A percentile compares a stretch with the other conserved stretches of the same genome.
Evolutionary conservation across 2,113 vertebrate genomes (phyloP).

Genomic region (Neogale vison): DNA sequence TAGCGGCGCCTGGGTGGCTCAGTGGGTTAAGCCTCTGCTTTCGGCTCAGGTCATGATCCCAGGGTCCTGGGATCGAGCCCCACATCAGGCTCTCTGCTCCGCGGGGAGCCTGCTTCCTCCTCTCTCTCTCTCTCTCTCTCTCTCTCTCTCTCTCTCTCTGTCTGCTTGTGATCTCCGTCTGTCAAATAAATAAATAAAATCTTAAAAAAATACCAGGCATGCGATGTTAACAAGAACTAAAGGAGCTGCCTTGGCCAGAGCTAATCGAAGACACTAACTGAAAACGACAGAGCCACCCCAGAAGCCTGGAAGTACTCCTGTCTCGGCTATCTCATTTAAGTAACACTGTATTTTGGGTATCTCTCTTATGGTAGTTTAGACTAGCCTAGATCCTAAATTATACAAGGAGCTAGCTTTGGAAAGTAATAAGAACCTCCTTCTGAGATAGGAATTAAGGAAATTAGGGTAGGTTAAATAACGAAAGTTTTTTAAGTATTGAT

Average conservation of each 20-base stretch:
- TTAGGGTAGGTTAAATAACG: neutral
- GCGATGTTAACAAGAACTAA: neutral
- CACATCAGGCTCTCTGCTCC: too few relatives aligned
- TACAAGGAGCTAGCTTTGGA: neutral
- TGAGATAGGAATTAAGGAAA: constrained; percentile 33
- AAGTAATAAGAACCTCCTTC: constrained; percentile 32
- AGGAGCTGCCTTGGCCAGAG: neutral
- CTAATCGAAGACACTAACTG: neutral
- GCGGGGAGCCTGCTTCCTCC: too few relatives aligned
- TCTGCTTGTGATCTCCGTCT: too few relatives aligned
- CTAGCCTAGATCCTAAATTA: neutral
- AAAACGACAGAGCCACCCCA: neutral
- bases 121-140: too few relatives aligned
- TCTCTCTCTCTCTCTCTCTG: too few relatives aligned
- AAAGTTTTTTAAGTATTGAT: constrained; percentile 11
- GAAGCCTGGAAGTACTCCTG: neutral
- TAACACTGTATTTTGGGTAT: neutral
- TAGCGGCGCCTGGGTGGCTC: too few relatives aligned
- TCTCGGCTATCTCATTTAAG: constrained; percentile 1
- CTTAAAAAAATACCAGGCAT: neutral
- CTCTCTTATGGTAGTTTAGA: constrained; percentile 1
- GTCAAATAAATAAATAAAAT: too few relatives aligned
- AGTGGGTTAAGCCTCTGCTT: too few relatives aligned
- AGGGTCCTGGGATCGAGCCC: too few relatives aligned
- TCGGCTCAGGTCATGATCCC: too few relatives aligned